Conservation (phyloP, 2,888 invertebrate species). For the Hydriomena furcata region DNA sequence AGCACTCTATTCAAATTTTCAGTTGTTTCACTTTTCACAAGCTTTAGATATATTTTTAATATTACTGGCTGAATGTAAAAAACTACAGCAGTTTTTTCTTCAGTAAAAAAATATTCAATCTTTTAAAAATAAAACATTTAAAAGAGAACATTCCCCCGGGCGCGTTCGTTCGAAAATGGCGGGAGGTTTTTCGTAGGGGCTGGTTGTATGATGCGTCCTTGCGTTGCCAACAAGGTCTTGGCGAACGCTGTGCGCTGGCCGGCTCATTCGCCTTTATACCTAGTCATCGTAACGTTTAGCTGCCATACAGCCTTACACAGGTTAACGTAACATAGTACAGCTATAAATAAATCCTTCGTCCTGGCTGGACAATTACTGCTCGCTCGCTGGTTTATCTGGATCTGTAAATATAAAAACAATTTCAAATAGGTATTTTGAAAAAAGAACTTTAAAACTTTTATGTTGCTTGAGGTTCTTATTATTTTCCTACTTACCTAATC, state of each 20-base stretch:
- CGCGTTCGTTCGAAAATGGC: conserved; percentile 71
- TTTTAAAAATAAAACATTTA: conserved; percentile 36
- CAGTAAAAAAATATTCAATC: conserved; percentile 15
- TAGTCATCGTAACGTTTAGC: conserved; percentile 57
- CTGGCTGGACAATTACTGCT: conserved; percentile 31
- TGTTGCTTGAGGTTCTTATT: conserved; percentile 1
- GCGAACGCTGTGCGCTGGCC: conserved; percentile 65
- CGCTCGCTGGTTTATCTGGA: conserved; percentile 28
- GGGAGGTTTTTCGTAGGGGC: conserved; percentile 69
- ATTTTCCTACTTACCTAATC: no score
- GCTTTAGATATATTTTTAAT: neutral
- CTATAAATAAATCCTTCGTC: conserved; percentile 39
- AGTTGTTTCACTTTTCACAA: conserved; percentile 13
- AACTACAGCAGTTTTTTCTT: neutral
- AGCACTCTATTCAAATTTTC: conserved; percentile 7
- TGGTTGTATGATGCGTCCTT: conserved; percentile 68
- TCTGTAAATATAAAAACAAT: conserved; percentile 13
- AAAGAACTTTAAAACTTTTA: neutral
- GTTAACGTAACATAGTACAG: conserved; percentile 34
- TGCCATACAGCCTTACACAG: conserved; percentile 41
- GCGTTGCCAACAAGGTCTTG: conserved; percentile 76
- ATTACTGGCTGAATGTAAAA: conserved; percentile 2
- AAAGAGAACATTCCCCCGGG: conserved; percentile 64
- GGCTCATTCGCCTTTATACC: conserved; percentile 75
- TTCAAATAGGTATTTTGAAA: no score